A percentile compares a stretch with the other conserved stretches of the same genome.
Evolutionary conservation across 2,113 vertebrate species (phyloP).

Genomic region (Aspidoscelis tigris): DNA sequence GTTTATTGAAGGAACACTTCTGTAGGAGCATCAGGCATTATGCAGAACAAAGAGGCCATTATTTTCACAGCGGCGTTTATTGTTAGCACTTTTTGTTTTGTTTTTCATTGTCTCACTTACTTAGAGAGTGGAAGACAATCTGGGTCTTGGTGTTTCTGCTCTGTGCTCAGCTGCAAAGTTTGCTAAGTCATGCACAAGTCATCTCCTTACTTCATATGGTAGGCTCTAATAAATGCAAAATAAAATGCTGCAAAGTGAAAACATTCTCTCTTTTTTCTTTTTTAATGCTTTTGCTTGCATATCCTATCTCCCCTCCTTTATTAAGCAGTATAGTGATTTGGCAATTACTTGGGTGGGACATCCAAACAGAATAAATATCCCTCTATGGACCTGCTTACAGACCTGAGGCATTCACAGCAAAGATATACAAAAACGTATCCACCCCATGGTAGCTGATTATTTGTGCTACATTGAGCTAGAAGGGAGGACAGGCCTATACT

Average conservation of each 20-base stretch:
- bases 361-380: no score
- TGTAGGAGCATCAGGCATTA: constrained; percentile 25
- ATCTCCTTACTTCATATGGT: not conserved
- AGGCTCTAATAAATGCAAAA: no score
- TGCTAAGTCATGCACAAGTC: not conserved
- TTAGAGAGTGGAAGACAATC: no score
- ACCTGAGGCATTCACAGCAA: no score
- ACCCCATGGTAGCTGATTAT: no score
- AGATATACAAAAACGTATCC: no score
- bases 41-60: constrained; percentile 31
- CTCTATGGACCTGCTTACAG: no score
- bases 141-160: not conserved
- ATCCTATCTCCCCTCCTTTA: not conserved
- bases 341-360: not conserved
- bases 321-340: not conserved
- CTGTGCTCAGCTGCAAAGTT: not conserved
- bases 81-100: not conserved
- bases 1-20: constrained; percentile 39
- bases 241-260: not conserved
- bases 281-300: not conserved
- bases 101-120: not conserved
- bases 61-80: constrained; percentile 15
- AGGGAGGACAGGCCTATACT: no score
- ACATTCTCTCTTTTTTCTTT: not conserved
- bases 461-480: no score